phyloP scores from a whole-genome alignment of 2,888 invertebrate species.

The Sipunculus nudus region DNA sequence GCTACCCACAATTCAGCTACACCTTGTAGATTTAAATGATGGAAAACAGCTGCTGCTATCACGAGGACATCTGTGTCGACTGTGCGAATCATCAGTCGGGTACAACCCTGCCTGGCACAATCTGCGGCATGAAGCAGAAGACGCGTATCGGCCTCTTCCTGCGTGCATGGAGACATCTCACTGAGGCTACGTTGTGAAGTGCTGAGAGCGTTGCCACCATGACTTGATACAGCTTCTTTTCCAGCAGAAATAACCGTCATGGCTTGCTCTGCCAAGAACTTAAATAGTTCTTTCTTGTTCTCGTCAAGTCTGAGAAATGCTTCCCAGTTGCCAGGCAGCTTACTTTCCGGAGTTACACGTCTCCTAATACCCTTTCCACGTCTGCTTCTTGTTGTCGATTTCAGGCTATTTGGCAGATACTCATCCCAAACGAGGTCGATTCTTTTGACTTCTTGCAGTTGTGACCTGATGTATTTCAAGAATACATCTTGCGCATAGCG shows the following conservation, averaged over 20 bases:
- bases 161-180: slow-evolving; percentile 22
- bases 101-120: slow-evolving; percentile 9
- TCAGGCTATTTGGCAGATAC: slow-evolving; percentile 21
- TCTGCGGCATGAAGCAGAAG: slow-evolving; percentile 24
- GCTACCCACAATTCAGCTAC: slow-evolving; percentile 23
- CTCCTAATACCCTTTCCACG: slow-evolving; percentile 9
- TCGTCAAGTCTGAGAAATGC: slow-evolving; percentile 22
- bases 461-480: slow-evolving; percentile 2
- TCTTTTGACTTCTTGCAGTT: slow-evolving; percentile 10
- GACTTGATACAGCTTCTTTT: neutral
- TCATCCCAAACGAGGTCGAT: slow-evolving; percentile 27
- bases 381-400: slow-evolving; percentile 1
- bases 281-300: slow-evolving; percentile 28
- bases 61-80: slow-evolving; percentile 34
- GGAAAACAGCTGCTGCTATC: too few relatives aligned
- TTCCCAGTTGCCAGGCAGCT: slow-evolving; percentile 26
- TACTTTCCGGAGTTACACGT: slow-evolving; percentile 10
- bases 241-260: neutral
- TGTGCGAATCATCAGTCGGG: slow-evolving; percentile 18
- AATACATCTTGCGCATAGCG: slow-evolving; percentile 1
- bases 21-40: slow-evolving; percentile 13
- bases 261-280: slow-evolving; percentile 5
- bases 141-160: slow-evolving; percentile 35
- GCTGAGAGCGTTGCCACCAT: slow-evolving; percentile 4
- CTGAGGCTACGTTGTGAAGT: slow-evolving; percentile 1